phyloP scores from a whole-genome alignment of 2,888 invertebrate genomes.

The Patella caerulea region DNA sequence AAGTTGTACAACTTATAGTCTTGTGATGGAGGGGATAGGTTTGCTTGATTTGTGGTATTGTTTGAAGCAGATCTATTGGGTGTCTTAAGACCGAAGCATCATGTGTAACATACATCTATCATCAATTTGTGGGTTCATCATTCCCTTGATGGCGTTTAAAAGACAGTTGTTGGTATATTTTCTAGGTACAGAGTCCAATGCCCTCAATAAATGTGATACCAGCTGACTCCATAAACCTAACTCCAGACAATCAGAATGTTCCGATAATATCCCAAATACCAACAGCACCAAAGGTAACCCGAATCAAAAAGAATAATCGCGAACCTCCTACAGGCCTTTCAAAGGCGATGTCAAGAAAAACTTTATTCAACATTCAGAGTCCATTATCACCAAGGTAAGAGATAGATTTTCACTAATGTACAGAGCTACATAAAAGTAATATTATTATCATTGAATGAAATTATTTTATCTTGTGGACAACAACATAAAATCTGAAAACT shows the following conservation, averaged over 20 bases:
- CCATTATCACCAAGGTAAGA: slow-evolving; percentile 31
- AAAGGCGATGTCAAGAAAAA: slow-evolving; percentile 19
- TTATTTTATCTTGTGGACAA: too few relatives aligned
- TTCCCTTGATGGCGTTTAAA: too few relatives aligned
- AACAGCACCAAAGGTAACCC: background rate
- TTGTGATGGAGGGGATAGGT: too few relatives aligned
- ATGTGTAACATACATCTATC: too few relatives aligned
- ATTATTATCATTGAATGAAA: too few relatives aligned
- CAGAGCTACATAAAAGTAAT: too few relatives aligned
- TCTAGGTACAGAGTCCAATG: slow-evolving; percentile 20
- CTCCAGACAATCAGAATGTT: slow-evolving; percentile 26
- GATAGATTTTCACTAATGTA: background rate
- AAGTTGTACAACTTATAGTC: too few relatives aligned
- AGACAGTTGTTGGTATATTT: background rate
- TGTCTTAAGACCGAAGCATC: too few relatives aligned
- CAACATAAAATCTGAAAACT: too few relatives aligned
- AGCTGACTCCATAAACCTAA: background rate
- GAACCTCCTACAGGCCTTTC: slow-evolving; percentile 13
- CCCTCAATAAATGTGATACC: slow-evolving; percentile 15
- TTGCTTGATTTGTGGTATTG: too few relatives aligned
- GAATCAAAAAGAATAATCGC: background rate
- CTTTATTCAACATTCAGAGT: slow-evolving; percentile 51
- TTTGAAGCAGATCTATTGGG: too few relatives aligned
- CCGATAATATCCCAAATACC: slow-evolving; percentile 10
- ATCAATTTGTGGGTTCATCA: too few relatives aligned